phyloP scores from a whole-genome alignment of 35 echinoderm and acorn worm genomes.

The Amphiura filiformis region DNA sequence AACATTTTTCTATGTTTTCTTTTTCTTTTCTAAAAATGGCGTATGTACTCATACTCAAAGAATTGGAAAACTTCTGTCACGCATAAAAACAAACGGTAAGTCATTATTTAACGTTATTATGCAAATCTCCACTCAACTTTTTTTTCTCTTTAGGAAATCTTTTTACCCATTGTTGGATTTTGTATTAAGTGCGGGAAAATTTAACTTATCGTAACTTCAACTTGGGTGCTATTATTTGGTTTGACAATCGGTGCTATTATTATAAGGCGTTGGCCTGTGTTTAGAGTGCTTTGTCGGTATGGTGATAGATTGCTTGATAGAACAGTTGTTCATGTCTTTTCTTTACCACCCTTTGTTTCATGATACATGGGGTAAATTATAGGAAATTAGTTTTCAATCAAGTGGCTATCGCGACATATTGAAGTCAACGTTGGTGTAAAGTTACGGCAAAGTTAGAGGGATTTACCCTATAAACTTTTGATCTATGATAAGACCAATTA shows the following conservation, averaged over 20 bases:
- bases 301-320: neutral
- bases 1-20: neutral
- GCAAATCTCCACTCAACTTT: neutral
- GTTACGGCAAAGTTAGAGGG: no score
- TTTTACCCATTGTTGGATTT: neutral
- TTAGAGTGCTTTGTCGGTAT: neutral
- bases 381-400: slow-evolving; percentile 12
- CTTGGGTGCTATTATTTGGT: neutral
- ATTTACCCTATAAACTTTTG: no score
- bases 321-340: neutral
- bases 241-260: neutral
- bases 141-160: neutral
- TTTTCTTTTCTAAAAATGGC: neutral
- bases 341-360: neutral
- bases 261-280: slow-evolving; percentile 3
- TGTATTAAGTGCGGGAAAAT: neutral
- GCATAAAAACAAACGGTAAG: neutral
- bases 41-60: neutral
- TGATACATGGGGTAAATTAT: slow-evolving; percentile 6
- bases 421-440: neutral
- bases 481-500: no score
- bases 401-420: neutral
- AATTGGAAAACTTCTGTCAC: neutral
- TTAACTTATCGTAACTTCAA: neutral
- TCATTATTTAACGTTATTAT: neutral